Percentiles rank a stretch among this genome's conserved stretches.
Evolutionary conservation across 2,113 vertebrate species (phyloP).

Genomic region (Corythornis cristatus): DNA sequence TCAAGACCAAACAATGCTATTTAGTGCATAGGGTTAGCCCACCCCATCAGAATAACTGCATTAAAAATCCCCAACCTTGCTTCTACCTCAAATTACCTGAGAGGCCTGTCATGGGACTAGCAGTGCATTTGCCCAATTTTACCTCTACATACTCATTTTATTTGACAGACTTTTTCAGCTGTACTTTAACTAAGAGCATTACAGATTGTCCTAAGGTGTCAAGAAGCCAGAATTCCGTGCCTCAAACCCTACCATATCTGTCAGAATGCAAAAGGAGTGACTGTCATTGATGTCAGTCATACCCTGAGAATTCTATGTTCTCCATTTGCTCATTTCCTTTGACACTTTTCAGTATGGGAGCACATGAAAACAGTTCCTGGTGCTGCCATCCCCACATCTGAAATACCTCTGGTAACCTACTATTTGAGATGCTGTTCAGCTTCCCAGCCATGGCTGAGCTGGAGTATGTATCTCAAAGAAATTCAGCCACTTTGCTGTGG

Average conservation of each 20-base stretch:
- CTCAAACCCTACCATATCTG: neutral
- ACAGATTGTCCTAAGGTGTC: neutral
- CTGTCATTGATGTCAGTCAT: neutral
- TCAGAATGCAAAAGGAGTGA: constrained; percentile 17
- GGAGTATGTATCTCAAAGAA: neutral
- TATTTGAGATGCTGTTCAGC: neutral
- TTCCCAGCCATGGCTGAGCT: neutral
- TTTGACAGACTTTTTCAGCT: neutral
- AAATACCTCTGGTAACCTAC: neutral
- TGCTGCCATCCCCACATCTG: neutral
- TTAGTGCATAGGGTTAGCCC: neutral
- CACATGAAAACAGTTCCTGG: constrained; percentile 1
- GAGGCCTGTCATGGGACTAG: neutral
- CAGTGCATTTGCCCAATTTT: neutral
- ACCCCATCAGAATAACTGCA: neutral
- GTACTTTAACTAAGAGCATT: neutral
- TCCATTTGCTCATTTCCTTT: neutral
- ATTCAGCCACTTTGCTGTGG: neutral
- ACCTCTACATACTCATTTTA: neutral
- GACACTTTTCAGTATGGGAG: neutral
- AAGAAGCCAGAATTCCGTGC: neutral
- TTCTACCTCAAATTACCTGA: neutral
- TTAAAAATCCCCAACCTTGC: neutral
- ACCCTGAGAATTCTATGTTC: neutral
- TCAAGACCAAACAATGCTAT: neutral